phyloP scores from a whole-genome alignment of 1,140 invertebrate species.

The Hylaeus volcanicus region DNA sequence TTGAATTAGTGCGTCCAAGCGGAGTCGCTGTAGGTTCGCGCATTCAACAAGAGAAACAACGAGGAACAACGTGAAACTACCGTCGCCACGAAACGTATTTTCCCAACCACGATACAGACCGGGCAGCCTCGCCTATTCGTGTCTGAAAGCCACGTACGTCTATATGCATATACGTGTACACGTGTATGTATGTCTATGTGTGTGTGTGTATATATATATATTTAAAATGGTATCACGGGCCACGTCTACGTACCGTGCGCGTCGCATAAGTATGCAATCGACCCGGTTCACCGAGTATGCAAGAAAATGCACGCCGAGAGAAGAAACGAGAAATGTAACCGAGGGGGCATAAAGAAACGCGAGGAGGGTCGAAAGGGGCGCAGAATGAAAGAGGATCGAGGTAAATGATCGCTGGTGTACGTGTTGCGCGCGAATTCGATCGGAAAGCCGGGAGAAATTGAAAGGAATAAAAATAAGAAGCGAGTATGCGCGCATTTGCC shows the following conservation, averaged over 20 bases:
- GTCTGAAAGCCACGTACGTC: slow-evolving; percentile 20
- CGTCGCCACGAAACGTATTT: slow-evolving; percentile 9
- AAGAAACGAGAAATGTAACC: slow-evolving; percentile 18
- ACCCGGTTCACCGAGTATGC: slow-evolving; percentile 48
- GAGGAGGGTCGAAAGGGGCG: neutral
- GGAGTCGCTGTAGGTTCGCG: neutral
- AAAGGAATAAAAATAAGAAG: slow-evolving; percentile 12
- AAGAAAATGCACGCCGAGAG: slow-evolving; percentile 37
- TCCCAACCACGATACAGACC: neutral
- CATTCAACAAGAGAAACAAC: neutral
- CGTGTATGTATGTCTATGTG: neutral
- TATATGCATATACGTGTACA: neutral
- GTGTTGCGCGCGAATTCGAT: slow-evolving; percentile 37
- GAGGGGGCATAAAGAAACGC: slow-evolving; percentile 21
- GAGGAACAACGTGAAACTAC: neutral
- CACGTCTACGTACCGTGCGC: neutral
- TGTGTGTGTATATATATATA: neutral
- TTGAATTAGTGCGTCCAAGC: slow-evolving; percentile 30
- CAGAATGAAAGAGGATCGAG: neutral
- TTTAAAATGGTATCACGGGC: slow-evolving; percentile 36
- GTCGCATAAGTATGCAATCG: slow-evolving; percentile 47
- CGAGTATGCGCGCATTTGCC: too few species aligned
- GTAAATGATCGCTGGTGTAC: slow-evolving; percentile 8
- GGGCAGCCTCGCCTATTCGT: slow-evolving; percentile 2
- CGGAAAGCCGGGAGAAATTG: slow-evolving; percentile 12